These are phyloP conservation scores for Lycopodina hypogea DNA, from an alignment of 37 sponge, comb jelly and placozoan genomes.

Conservation along the genomic window DNA sequence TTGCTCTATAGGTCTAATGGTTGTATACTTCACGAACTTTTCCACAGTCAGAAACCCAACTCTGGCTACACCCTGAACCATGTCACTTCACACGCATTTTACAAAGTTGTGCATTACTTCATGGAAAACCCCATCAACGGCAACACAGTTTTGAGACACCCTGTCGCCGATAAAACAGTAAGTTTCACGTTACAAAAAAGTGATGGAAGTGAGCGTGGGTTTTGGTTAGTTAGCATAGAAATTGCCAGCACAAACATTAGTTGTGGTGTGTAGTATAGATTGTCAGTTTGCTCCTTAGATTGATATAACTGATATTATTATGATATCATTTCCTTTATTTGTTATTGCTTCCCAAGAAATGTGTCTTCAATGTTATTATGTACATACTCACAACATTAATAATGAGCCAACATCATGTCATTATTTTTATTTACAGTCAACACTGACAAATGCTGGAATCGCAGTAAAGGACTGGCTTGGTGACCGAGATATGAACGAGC, in stretches of 20 bases:
- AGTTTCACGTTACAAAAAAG: conserved; percentile 2
- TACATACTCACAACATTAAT: too few relatives aligned
- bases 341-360: too few relatives aligned
- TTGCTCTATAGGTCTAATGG: conserved; percentile 36
- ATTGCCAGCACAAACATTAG: too few relatives aligned
- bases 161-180: conserved; percentile 66
- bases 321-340: too few relatives aligned
- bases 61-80: conserved; percentile 56
- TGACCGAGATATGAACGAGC: conserved; percentile 40
- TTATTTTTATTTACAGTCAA: conserved; percentile 44
- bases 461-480: conserved; percentile 48
- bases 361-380: too few relatives aligned
- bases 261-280: too few relatives aligned
- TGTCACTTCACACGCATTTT: conserved; percentile 56
- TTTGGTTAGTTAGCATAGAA: neutral
- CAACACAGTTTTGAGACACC: conserved; percentile 55
- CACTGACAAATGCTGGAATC: conserved; percentile 47
- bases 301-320: too few relatives aligned
- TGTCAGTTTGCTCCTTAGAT: too few relatives aligned
- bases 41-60: conserved; percentile 40
- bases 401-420: too few relatives aligned
- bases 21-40: conserved; percentile 50
- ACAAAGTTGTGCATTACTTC: conserved; percentile 77
- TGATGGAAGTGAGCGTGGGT: neutral
- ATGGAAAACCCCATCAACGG: conserved; percentile 83